These are phyloP conservation scores for Ptychadena robeensis DNA, from an alignment of 2,797 vertebrate species.

Conservation along the genomic window DNA sequence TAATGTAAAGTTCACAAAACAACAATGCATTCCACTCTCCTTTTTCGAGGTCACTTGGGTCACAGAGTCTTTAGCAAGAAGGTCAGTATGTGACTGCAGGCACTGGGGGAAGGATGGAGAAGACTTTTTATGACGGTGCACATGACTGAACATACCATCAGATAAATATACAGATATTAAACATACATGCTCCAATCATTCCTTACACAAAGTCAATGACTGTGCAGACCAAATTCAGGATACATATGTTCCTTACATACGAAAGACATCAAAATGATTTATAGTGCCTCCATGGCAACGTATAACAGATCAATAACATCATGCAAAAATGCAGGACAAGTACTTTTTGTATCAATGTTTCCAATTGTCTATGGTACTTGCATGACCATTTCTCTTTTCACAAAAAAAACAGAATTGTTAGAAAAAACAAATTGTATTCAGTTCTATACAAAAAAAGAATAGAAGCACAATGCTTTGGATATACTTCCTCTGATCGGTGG, in stretches of 20 bases:
- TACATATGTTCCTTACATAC: no score
- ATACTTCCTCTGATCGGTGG: no score
- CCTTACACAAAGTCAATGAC: background rate
- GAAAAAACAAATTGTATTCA: background rate
- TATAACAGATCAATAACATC: no score
- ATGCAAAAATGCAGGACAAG: background rate
- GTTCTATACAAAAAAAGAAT: no score
- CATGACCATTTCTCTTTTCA: background rate
- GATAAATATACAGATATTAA: background rate
- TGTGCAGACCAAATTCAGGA: background rate
- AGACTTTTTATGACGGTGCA: background rate
- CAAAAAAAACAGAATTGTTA: background rate
- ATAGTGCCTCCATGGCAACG: background rate
- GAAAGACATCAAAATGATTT: background rate
- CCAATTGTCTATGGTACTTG: no score
- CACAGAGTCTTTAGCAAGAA: background rate
- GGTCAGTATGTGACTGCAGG: conserved; percentile 9
- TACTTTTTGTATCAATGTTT: background rate
- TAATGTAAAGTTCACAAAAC: background rate
- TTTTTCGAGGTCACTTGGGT: conserved; percentile 12
- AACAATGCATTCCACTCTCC: background rate
- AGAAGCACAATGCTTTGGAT: no score
- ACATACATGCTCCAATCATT: background rate
- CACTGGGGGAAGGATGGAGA: background rate
- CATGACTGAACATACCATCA: background rate